Conservation (phyloP, 2,797 vertebrate genomes). For the Enteromius paludinosus region DNA sequence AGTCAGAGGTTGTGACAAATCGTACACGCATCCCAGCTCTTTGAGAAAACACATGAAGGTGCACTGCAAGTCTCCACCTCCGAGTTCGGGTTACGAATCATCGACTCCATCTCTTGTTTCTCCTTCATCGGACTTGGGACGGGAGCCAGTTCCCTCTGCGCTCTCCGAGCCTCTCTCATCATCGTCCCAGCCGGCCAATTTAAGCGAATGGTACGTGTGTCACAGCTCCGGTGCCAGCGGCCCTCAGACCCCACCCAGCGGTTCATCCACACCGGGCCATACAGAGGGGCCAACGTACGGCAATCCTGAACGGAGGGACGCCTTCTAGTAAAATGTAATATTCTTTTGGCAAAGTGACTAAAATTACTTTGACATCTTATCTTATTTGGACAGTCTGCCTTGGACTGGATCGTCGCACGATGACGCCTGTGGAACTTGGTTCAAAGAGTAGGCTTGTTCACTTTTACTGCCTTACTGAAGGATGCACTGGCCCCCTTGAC, state of each 20-base stretch:
- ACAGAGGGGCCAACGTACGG: conserved; percentile 75
- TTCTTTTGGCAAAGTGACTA: conserved; percentile 51
- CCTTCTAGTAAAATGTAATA: conserved; percentile 68
- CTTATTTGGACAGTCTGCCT: conserved; percentile 31
- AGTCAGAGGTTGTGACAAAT: conserved; percentile 98
- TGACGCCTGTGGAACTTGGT: conserved; percentile 51
- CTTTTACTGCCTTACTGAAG: conserved; percentile 63
- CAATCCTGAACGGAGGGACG: conserved; percentile 76
- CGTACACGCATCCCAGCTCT: conserved; percentile 98
- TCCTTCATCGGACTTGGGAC: conserved; percentile 91
- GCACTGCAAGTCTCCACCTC: conserved; percentile 96
- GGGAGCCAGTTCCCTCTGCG: conserved; percentile 82
- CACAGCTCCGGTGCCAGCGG: conserved; percentile 85
- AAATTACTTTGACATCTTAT: conserved; percentile 45
- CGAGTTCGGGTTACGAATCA: conserved; percentile 94
- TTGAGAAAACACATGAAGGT: conserved; percentile 99
- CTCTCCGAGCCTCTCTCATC: conserved; percentile 82
- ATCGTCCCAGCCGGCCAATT: conserved; percentile 84
- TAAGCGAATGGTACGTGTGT: conserved; percentile 98
- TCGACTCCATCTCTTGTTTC: conserved; percentile 92
- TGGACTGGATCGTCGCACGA: conserved; percentile 29
- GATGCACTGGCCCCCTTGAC: conserved; percentile 61
- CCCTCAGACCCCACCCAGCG: conserved; percentile 78
- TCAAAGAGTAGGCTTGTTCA: conserved; percentile 67
- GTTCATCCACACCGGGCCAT: conserved; percentile 79